phyloP scores from a whole-genome alignment of 1,140 invertebrate species.

The Ruditapes philippinarum region DNA sequence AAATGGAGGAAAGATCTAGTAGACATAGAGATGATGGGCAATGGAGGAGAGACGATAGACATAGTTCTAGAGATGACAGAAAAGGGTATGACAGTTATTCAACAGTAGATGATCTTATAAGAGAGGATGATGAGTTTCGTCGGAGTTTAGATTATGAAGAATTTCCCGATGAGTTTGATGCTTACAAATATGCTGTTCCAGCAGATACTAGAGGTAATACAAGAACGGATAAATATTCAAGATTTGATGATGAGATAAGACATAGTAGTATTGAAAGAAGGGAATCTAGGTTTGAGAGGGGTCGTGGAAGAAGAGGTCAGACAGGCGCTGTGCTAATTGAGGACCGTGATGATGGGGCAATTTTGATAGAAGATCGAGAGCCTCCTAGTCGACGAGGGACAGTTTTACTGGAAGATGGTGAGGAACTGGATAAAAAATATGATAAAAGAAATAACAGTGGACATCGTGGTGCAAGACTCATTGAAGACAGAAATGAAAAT shows the following conservation, averaged over 20 bases:
- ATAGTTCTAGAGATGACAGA: neutral
- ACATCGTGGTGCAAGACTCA: neutral
- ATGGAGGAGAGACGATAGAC: neutral
- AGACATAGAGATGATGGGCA: neutral
- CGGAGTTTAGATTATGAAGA: neutral
- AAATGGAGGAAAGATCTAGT: too few species aligned
- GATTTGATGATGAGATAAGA: neutral
- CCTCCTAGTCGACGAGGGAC: neutral
- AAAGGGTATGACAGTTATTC: neutral
- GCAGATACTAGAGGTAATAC: neutral
- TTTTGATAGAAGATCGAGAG: neutral
- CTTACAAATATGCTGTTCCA: neutral
- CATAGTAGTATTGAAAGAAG: neutral
- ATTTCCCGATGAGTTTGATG: neutral
- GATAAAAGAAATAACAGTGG: neutral
- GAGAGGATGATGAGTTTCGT: neutral
- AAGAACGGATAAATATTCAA: neutral
- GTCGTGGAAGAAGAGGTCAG: neutral
- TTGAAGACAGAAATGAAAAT: neutral
- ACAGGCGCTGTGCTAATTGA: constrained; percentile 9
- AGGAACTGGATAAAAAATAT: neutral
- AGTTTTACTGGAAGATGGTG: constrained; percentile 42
- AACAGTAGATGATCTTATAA: neutral
- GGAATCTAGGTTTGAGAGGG: neutral
- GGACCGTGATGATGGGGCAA: neutral